phyloP scores from a whole-genome alignment of 2,888 invertebrate genomes.

The Polietes domitor region DNA sequence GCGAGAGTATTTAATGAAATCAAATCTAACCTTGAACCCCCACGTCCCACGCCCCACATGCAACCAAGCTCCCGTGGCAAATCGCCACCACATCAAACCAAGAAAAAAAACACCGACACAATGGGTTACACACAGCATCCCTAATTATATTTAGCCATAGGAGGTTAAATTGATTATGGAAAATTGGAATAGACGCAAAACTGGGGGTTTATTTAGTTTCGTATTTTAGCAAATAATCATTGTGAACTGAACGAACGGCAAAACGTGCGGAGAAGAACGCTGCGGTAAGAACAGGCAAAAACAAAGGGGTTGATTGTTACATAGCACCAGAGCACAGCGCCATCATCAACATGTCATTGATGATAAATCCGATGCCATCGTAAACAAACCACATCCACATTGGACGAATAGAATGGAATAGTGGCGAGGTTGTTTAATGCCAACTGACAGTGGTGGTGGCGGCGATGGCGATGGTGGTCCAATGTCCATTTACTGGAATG shows the following conservation, averaged over 20 bases:
- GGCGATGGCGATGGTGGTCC: slow-evolving; percentile 3
- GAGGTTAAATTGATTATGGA: slow-evolving; percentile 61
- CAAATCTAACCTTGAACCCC: not conserved
- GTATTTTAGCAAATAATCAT: slow-evolving; percentile 23
- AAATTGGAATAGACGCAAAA: slow-evolving; percentile 24
- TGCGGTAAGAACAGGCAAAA: not conserved
- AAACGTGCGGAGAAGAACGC: not conserved
- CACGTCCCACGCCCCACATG: no score
- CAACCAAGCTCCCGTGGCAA: not conserved
- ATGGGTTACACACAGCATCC: slow-evolving; percentile 45
- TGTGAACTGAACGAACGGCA: not conserved
- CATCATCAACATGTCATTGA: slow-evolving; percentile 20
- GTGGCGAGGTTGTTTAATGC: not conserved
- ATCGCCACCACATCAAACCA: no score
- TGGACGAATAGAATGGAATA: not conserved
- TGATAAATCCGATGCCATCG: slow-evolving; percentile 6
- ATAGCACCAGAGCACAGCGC: not conserved
- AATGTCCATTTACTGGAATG: slow-evolving; percentile 19
- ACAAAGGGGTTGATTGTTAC: slow-evolving; percentile 18
- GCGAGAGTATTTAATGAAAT: slow-evolving; percentile 10
- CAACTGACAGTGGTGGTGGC: not conserved
- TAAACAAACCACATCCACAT: slow-evolving; percentile 12
- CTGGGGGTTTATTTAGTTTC: slow-evolving; percentile 16
- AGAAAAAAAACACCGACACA: slow-evolving; percentile 14
- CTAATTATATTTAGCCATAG: slow-evolving; percentile 57